Conservation (phyloP, 2,888 invertebrate genomes). For the Ligdia adustata region DNA sequence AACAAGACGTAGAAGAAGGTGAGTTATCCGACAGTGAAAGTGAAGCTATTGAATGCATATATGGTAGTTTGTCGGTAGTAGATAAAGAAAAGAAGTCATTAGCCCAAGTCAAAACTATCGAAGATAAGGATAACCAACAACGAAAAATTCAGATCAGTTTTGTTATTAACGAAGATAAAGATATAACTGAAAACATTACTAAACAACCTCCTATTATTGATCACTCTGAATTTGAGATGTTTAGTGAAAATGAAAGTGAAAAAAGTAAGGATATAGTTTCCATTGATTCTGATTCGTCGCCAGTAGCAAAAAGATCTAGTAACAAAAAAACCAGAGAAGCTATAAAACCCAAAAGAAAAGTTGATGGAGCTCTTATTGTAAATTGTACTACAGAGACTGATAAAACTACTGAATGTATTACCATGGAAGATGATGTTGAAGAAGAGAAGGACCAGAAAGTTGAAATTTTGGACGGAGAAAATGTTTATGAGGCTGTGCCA, state of each 20-base stretch:
- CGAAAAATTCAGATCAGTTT: conserved; percentile 69
- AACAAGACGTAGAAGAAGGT: conserved; percentile 70
- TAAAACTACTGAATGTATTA: conserved; percentile 3
- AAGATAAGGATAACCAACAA: conserved; percentile 46
- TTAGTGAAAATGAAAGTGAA: conserved; percentile 32
- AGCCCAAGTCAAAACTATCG: conserved; percentile 30
- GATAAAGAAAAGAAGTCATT: conserved; percentile 44
- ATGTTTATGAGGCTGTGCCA: no score
- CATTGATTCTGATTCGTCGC: conserved; percentile 24
- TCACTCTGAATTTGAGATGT: conserved; percentile 60
- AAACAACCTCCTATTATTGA: conserved; percentile 35
- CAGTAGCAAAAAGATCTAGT: conserved; percentile 7
- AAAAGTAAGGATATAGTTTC: conserved; percentile 24
- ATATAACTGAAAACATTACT: conserved; percentile 11
- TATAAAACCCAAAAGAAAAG: conserved; percentile 1
- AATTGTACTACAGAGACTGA: neutral
- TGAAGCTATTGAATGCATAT: conserved; percentile 72
- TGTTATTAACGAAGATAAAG: conserved; percentile 53
- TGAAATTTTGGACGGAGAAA: no score
- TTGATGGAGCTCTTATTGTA: neutral
- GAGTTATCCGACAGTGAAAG: conserved; percentile 78
- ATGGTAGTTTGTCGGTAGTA: conserved; percentile 64
- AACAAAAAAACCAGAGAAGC: neutral
- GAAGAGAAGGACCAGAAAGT: neutral
- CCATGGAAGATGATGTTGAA: conserved; percentile 11